Percentiles rank a stretch among this genome's conserved stretches.
phyloP scores from a whole-genome alignment of 2,888 invertebrate genomes.

The Mycalesis mineus region DNA sequence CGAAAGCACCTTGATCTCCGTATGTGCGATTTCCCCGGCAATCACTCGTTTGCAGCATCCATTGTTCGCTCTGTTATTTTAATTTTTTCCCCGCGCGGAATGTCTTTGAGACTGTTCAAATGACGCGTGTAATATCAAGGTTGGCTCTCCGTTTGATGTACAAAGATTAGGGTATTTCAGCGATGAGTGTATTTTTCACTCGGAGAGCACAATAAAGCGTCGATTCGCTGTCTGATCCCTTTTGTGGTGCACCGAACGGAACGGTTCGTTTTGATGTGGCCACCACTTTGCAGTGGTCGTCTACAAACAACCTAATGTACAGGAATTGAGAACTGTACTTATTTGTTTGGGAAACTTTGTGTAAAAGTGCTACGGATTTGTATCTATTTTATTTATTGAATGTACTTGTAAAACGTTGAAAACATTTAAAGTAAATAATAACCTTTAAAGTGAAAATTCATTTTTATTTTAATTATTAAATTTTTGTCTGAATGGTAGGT shows the following conservation, averaged over 20 bases:
- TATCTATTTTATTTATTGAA: background rate
- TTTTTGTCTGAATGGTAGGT: no score
- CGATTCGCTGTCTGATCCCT: constrained; percentile 50
- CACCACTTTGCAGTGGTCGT: constrained; percentile 19
- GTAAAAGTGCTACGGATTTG: background rate
- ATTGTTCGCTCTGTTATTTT: constrained; percentile 70
- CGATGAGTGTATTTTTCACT: constrained; percentile 63
- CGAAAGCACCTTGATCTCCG: constrained; percentile 37
- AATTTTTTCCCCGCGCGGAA: constrained; percentile 68
- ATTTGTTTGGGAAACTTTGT: constrained; percentile 15
- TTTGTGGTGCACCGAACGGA: constrained; percentile 50
- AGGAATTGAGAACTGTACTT: constrained; percentile 9
- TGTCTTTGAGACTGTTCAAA: constrained; percentile 76
- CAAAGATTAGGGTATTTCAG: constrained; percentile 66
- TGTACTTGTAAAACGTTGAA: background rate
- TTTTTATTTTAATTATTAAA: no score
- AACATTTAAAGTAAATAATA: background rate
- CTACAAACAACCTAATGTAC: constrained; percentile 16
- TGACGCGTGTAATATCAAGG: constrained; percentile 75
- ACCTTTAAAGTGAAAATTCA: no score
- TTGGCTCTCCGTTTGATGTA: constrained; percentile 63
- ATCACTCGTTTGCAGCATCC: constrained; percentile 46
- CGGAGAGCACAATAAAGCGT: constrained; percentile 55
- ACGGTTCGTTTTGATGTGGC: constrained; percentile 40
- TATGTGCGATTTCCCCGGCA: constrained; percentile 36